These are phyloP conservation scores for Cordilura impudica DNA, from an alignment of 2,888 invertebrate genomes.

Conservation along the genomic window DNA sequence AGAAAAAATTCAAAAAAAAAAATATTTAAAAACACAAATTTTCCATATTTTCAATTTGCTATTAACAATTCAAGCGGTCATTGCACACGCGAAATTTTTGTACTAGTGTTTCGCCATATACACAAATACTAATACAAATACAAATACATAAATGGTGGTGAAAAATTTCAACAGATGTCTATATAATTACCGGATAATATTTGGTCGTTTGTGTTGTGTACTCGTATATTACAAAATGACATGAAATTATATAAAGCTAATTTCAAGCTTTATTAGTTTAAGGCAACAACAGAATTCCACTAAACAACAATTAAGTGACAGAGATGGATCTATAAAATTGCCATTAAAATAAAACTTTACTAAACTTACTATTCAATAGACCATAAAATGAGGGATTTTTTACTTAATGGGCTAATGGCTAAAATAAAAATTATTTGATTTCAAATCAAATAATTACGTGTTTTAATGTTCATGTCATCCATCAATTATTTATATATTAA, in stretches of 20 bases:
- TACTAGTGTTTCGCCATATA: neutral
- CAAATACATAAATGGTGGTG: conserved; percentile 3
- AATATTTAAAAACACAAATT: conserved; percentile 8
- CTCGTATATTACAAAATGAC: conserved; percentile 38
- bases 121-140: conserved; percentile 2
- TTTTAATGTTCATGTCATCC: too few species aligned
- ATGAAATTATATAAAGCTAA: conserved; percentile 38
- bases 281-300: neutral
- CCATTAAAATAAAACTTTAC: neutral
- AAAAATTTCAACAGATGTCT: conserved; percentile 31
- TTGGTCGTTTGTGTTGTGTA: conserved; percentile 43
- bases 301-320: conserved; percentile 28
- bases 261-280: conserved; percentile 53
- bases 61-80: conserved; percentile 16
- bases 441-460: too few species aligned
- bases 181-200: conserved; percentile 54
- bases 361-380: conserved; percentile 32
- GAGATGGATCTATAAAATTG: conserved; percentile 9
- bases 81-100: conserved; percentile 47
- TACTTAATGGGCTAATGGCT: neutral
- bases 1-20: conserved; percentile 12
- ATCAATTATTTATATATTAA: too few species aligned
- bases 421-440: too few species aligned
- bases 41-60: conserved; percentile 20
- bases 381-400: conserved; percentile 26